Evolutionary conservation across 2,113 vertebrate species (phyloP).

Genomic region (Ursus arctos): DNA sequence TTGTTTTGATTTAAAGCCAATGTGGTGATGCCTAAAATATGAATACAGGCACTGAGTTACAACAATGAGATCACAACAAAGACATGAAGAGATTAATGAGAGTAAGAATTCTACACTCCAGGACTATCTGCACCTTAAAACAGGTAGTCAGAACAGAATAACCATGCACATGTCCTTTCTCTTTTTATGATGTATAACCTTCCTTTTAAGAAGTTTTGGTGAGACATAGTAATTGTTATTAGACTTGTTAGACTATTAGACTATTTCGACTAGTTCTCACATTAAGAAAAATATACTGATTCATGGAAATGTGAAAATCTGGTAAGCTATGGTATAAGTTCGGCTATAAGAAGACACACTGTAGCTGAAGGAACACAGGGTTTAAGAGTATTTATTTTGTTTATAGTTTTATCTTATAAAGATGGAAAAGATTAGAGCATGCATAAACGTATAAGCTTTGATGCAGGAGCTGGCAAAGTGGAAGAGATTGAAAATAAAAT

Average conservation of each 20-base stretch:
- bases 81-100: constrained; percentile 64
- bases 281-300: not conserved
- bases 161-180: not conserved
- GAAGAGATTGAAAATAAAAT: not conserved
- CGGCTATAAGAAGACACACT: not conserved
- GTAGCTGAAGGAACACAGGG: not conserved
- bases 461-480: not conserved
- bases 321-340: not conserved
- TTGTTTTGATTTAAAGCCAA: constrained; percentile 83
- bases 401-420: not conserved
- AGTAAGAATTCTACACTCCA: not conserved
- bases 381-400: not conserved
- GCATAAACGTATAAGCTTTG: not conserved
- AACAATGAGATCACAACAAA: constrained; percentile 74
- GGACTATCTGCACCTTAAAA: not conserved
- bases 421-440: not conserved
- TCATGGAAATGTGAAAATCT: constrained; percentile 1
- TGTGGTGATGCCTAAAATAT: constrained; percentile 72
- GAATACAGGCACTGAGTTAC: constrained; percentile 72
- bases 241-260: not conserved
- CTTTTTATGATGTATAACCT: not conserved
- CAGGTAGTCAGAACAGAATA: not conserved
- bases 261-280: not conserved
- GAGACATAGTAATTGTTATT: not conserved
- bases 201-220: not conserved